Evolutionary conservation across 1,140 invertebrate species (phyloP).

Genomic region (Elymnias hypermnestra): DNA sequence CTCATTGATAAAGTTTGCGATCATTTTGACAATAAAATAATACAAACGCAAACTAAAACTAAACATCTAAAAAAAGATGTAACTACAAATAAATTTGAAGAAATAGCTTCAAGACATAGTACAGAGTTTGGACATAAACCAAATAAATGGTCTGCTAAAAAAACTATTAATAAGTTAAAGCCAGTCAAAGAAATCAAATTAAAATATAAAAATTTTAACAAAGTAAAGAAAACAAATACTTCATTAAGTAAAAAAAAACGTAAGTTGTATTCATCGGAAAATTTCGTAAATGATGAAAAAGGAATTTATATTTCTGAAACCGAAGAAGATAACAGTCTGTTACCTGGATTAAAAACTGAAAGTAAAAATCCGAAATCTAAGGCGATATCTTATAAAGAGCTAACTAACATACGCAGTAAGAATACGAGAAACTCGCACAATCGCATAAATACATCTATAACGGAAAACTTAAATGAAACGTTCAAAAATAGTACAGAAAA

Average conservation of each 20-base stretch:
- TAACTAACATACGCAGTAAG: conserved; percentile 33
- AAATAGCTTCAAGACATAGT: no score
- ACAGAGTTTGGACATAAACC: no score
- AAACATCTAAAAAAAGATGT: no score
- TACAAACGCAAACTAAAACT: no score
- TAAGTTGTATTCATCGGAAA: conserved; percentile 52
- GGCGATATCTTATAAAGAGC: conserved; percentile 44
- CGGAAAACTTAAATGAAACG: conserved; percentile 39
- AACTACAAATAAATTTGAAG: no score
- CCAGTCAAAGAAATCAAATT: no score
- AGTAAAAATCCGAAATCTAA: conserved; percentile 19
- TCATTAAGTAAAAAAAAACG: conserved; percentile 39
- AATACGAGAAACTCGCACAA: conserved; percentile 23
- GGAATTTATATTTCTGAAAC: conserved; percentile 15
- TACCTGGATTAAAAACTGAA: conserved; percentile 11
- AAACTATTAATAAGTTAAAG: no score
- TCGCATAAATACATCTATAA: conserved; percentile 22
- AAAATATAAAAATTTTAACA: no score
- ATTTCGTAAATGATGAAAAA: conserved; percentile 20
- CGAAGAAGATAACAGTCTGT: conserved; percentile 21
- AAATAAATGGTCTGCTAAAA: no score
- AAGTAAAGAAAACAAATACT: conserved; percentile 25
- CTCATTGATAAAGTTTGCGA: conserved; percentile 50
- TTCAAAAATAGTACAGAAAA: conserved; percentile 48
- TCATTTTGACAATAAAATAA: no score